Percentiles rank a stretch among this genome's conserved stretches.
These are phyloP conservation scores for Dendronephthya gigantea DNA, from an alignment of 64 coral and sea anemone species.

Conservation along the genomic window DNA sequence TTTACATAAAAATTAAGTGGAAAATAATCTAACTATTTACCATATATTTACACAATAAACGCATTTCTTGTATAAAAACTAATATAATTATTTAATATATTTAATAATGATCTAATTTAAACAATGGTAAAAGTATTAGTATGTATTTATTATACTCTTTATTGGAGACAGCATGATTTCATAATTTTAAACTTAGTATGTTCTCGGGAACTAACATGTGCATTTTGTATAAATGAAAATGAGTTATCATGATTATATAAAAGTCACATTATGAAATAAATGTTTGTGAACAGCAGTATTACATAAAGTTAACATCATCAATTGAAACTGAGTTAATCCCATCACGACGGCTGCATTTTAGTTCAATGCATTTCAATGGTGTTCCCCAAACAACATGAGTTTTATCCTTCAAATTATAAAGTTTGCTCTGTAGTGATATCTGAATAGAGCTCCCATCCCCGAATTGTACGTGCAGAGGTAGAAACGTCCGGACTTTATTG, in stretches of 20 bases:
- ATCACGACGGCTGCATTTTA: neutral
- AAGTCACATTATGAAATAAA: neutral
- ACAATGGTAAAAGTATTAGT: no score
- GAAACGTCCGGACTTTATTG: conserved; percentile 46
- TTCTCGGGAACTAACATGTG: no score
- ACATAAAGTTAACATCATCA: neutral
- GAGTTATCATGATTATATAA: neutral
- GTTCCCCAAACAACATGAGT: conserved; percentile 11
- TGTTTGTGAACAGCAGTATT: neutral
- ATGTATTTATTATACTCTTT: no score
- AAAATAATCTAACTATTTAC: neutral
- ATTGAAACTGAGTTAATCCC: neutral
- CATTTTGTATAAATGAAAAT: no score
- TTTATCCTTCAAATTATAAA: neutral
- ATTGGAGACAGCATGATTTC: no score
- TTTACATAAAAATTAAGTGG: neutral
- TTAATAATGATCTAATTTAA: no score
- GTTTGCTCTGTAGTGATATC: neutral
- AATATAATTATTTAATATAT: neutral
- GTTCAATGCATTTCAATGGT: conserved; percentile 7
- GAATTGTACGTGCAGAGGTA: conserved; percentile 58
- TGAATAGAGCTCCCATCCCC: conserved; percentile 37
- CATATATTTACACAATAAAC: neutral
- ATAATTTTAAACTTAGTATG: no score
- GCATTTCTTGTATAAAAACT: neutral